Conservation (phyloP, 2,888 invertebrate genomes). For the Rotaria socialis region DNA sequence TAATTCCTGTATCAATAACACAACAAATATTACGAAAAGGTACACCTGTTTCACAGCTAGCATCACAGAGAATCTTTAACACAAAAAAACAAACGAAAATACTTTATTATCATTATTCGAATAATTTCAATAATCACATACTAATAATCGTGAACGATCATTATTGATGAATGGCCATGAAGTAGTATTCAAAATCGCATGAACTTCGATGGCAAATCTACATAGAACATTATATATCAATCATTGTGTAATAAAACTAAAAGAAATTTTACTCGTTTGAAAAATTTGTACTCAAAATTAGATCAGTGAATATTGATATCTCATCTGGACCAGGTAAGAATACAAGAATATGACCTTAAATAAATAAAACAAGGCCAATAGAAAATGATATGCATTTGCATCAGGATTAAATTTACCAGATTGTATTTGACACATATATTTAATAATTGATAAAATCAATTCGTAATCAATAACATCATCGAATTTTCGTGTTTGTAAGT, state of each 20-base stretch:
- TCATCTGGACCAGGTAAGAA: background rate
- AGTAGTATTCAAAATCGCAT: background rate
- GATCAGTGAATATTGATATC: background rate
- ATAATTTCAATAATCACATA: background rate
- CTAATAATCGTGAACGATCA: background rate
- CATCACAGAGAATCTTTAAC: background rate
- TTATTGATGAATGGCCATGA: conserved; percentile 3
- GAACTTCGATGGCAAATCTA: background rate
- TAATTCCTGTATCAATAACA: conserved; percentile 6
- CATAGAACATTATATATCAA: background rate
- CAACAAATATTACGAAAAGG: background rate
- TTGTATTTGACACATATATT: background rate
- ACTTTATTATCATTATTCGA: background rate
- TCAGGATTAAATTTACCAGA: background rate
- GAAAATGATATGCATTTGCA: too few relatives aligned
- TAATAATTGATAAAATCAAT: background rate
- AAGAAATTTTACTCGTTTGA: background rate
- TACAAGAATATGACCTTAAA: background rate
- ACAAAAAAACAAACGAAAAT: background rate
- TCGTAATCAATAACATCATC: conserved; percentile 27
- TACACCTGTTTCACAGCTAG: conserved; percentile 9
- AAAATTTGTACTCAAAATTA: background rate
- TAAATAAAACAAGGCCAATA: too few relatives aligned
- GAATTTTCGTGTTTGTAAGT: conserved; percentile 8
- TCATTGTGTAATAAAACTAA: background rate